Percentiles rank a stretch among this genome's conserved stretches.
phyloP scores from a whole-genome alignment of 2,888 invertebrate species.

The Caenorhabditis macrosperma region DNA sequence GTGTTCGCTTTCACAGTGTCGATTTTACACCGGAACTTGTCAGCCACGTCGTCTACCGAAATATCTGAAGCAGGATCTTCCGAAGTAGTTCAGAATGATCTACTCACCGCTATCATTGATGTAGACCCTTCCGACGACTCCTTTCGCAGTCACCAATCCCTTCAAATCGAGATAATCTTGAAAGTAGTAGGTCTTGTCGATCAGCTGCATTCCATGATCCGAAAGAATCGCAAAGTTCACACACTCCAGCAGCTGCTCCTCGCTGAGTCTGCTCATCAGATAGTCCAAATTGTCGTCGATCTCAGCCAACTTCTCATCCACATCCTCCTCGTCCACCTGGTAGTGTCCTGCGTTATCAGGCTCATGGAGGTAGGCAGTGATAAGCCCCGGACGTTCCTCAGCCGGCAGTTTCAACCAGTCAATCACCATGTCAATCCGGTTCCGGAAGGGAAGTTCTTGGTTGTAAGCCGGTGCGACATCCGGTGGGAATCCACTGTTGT shows the following conservation, averaged over 20 bases:
- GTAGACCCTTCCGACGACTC: slow-evolving; percentile 74
- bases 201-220: slow-evolving; percentile 76
- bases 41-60: slow-evolving; percentile 59
- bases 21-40: slow-evolving; percentile 69
- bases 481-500: slow-evolving; percentile 67
- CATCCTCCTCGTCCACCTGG: slow-evolving; percentile 45
- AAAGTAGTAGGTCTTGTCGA: slow-evolving; percentile 68
- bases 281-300: slow-evolving; percentile 71
- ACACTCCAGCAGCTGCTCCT: slow-evolving; percentile 72
- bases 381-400: slow-evolving; percentile 69
- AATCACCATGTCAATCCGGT: slow-evolving; percentile 70
- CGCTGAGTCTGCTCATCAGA: slow-evolving; percentile 66
- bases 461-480: slow-evolving; percentile 72
- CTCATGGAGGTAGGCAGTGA: slow-evolving; percentile 77
- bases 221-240: slow-evolving; percentile 75
- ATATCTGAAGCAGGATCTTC: slow-evolving; percentile 42
- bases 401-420: slow-evolving; percentile 68
- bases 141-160: slow-evolving; percentile 67
- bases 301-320: slow-evolving; percentile 53
- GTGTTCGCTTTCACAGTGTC: slow-evolving; percentile 68
- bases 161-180: slow-evolving; percentile 62
- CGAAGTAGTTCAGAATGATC: neutral
- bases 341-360: slow-evolving; percentile 76
- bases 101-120: slow-evolving; percentile 63
- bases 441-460: slow-evolving; percentile 67